phyloP scores from a whole-genome alignment of 2,797 vertebrate species.

The Acestrorhynchus altus region DNA sequence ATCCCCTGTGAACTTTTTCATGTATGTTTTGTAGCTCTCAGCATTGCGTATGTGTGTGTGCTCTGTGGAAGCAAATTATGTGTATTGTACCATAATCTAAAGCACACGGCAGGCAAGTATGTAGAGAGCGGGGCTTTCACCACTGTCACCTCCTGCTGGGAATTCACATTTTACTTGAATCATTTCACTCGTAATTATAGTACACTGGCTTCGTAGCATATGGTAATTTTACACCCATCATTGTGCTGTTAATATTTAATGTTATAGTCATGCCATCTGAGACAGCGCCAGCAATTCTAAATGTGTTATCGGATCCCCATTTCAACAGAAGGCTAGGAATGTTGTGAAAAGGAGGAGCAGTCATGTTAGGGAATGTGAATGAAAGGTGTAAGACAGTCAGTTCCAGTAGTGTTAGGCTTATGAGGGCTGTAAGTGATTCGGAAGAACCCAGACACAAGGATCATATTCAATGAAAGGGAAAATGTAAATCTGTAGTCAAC shows the following conservation, averaged over 20 bases:
- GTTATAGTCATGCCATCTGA: neutral
- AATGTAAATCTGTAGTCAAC: neutral
- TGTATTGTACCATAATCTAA: neutral
- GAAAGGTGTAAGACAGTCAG: too few relatives aligned
- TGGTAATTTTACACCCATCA: too few relatives aligned
- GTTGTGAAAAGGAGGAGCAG: neutral
- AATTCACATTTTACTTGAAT: neutral
- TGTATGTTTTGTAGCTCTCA: neutral
- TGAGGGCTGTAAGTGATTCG: too few relatives aligned
- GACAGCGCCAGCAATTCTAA: neutral
- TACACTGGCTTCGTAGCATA: too few relatives aligned
- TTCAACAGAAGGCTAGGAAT: neutral
- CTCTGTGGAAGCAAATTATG: neutral
- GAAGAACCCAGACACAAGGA: too few relatives aligned
- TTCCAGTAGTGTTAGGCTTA: too few relatives aligned
- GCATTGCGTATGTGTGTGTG: neutral
- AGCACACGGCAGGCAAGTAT: neutral
- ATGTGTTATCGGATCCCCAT: neutral
- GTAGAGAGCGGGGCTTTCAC: neutral
- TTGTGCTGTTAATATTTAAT: neutral
- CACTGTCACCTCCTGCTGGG: neutral
- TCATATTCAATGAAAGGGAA: too few relatives aligned
- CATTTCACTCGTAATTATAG: neutral
- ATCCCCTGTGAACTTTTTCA: neutral
- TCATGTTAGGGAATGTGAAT: too few relatives aligned